Evolutionary conservation across 2,113 vertebrate genomes (phyloP), one percentile per base, ranked within the genome.

Genomic region (Gadus macrocephalus): DNA sequence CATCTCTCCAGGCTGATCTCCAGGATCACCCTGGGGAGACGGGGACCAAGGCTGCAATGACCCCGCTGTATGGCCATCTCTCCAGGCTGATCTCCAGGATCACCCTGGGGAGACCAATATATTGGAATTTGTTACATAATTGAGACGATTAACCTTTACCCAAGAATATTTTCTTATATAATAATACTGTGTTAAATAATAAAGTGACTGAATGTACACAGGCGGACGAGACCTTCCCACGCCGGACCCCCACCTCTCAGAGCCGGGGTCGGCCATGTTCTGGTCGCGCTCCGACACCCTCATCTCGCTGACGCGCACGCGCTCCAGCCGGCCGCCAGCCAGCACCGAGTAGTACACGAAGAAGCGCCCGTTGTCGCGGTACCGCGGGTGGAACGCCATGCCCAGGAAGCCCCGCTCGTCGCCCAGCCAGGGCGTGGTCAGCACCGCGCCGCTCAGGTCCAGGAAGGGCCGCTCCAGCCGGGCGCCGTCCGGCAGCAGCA

Each of bases 401-500:
- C 93, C 93, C 75, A 96, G 80, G 76, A 96, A 94, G 5, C 93
- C 94, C 15, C 93, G 90, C 82, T 96, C 94, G 19, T 96, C 93
- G 3, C 93, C 94, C 11, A 92, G 68, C 94, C 94, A 93, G 0
- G 84, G 91, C 0, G 91, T 93, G 62, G 93, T 93, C 86, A 95
- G 53, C 70, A 95, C 93, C 1, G 83, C 82, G 0, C 79, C 92
- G 20, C 81, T 93, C 72, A 95, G 78, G 74, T 95, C 93, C 82
- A 96, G 73, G 64, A 95, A 96, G 16, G 94, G 94, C 49, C 90
- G 88, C 49, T 93, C 88, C 65, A 95, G 75, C 20, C 78, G 72
- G 68, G 90, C 94, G 67, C 94, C 92, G 0, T 93, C 86, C 0
- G 72, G 89, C 16, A 95, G 83, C 59, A 88, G 94, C 35, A 95